These are phyloP conservation scores for Manis pentadactyla DNA, from an alignment of 2,797 vertebrate genomes.

Conservation along the genomic window DNA sequence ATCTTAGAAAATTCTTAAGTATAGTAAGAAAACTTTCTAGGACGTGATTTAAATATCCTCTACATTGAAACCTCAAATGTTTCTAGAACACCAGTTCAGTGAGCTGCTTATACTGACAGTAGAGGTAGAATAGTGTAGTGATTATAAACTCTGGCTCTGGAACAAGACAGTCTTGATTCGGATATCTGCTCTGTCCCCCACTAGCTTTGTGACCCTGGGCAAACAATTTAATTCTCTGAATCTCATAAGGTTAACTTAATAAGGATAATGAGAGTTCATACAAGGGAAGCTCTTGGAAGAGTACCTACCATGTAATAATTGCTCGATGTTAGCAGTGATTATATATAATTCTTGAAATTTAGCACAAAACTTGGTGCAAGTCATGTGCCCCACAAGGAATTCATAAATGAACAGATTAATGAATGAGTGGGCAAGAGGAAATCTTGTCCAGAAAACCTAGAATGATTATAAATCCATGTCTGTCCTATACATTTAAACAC, in stretches of 20 bases:
- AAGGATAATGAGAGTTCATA: neutral
- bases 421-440: neutral
- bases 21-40: neutral
- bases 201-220: neutral
- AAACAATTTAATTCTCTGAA: neutral
- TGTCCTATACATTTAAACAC: neutral
- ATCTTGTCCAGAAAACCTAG: neutral
- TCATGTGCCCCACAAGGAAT: neutral
- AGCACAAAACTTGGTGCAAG: neutral
- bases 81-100: neutral
- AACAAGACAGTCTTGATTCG: neutral
- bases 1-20: neutral
- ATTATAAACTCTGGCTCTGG: neutral
- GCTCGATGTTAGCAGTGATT: neutral
- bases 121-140: neutral
- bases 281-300: neutral
- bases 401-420: neutral
- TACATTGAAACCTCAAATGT: neutral
- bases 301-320: neutral
- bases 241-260: neutral
- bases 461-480: neutral
- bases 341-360: neutral
- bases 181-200: neutral
- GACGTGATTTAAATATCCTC: neutral
- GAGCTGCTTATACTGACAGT: neutral